phyloP scores from a whole-genome alignment of 2,113 vertebrate genomes.

The Trichomycterus rosablanca region DNA sequence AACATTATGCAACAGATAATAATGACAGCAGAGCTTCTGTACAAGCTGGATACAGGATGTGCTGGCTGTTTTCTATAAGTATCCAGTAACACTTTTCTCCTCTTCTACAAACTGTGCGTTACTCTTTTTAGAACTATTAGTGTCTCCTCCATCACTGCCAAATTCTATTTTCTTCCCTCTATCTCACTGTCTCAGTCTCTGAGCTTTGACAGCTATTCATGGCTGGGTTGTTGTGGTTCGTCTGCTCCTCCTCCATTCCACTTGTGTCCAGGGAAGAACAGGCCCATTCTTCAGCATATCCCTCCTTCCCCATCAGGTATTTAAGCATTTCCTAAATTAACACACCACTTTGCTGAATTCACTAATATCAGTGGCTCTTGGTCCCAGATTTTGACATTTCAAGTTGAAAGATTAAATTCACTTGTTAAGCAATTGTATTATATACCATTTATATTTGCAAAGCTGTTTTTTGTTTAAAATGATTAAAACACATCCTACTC shows the following conservation, averaged over 20 bases:
- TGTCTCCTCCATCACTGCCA: background rate
- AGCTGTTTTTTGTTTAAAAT: no score
- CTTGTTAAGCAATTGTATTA: no score
- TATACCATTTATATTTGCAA: no score
- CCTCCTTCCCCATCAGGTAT: conserved; percentile 28
- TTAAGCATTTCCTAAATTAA: background rate
- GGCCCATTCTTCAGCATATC: conserved; percentile 15
- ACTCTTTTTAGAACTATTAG: background rate
- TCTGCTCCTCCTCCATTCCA: conserved; percentile 23
- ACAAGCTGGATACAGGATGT: conserved; percentile 10
- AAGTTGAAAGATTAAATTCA: no score
- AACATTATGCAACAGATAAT: conserved; percentile 31
- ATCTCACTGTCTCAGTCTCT: conserved; percentile 8
- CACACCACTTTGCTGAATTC: background rate
- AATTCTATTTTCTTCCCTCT: background rate
- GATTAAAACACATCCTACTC: no score
- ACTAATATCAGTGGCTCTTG: background rate
- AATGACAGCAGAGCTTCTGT: conserved; percentile 28
- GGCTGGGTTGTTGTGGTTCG: conserved; percentile 31
- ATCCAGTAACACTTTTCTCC: conserved; percentile 21
- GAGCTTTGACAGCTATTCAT: conserved; percentile 36
- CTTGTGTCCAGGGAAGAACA: conserved; percentile 17
- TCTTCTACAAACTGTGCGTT: background rate
- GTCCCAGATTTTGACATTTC: no score
- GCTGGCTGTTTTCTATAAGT: conserved; percentile 23